Evolutionary conservation across 2,888 invertebrate species (phyloP).

Genomic region (Mythimna lalbum): DNA sequence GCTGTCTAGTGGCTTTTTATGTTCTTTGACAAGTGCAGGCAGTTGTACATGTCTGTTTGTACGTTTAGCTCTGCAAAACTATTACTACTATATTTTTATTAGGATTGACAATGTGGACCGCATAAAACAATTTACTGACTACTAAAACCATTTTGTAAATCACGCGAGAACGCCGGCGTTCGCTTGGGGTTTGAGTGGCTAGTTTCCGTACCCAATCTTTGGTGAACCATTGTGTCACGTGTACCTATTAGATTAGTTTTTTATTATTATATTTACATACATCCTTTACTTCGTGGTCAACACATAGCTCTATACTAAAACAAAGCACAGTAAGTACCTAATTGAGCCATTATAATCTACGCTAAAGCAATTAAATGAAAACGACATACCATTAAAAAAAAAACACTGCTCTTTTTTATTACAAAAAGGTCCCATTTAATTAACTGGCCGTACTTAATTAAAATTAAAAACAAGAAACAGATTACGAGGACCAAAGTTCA

Average conservation of each 20-base stretch:
- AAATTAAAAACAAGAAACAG: conserved; percentile 33
- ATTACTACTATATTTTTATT: background rate
- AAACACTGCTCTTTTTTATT: conserved; percentile 8
- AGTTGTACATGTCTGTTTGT: conserved; percentile 6
- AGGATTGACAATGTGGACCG: too few species aligned
- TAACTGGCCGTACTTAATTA: conserved; percentile 29
- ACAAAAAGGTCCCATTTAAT: conserved; percentile 11
- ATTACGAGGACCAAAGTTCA: conserved; percentile 6
- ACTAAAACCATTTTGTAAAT: too few species aligned
- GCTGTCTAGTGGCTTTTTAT: conserved; percentile 71
- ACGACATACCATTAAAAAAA: conserved; percentile 11
- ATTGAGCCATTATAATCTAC: conserved; percentile 8
- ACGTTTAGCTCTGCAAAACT: background rate
- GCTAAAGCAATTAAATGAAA: conserved; percentile 3
- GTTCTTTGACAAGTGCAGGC: conserved; percentile 66
- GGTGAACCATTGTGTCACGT: too few species aligned
- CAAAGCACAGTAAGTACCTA: background rate
- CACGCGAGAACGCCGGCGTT: too few species aligned
- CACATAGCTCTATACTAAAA: background rate
- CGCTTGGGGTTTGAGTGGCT: too few species aligned
- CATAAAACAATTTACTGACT: too few species aligned
- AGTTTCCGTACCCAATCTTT: too few species aligned
- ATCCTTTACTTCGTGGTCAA: background rate
- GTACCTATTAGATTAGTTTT: too few species aligned
- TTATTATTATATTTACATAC: too few species aligned